Base-by-base conservation (phyloP, 1,140 invertebrate genomes). In the Mylabris phalerata region DNA sequence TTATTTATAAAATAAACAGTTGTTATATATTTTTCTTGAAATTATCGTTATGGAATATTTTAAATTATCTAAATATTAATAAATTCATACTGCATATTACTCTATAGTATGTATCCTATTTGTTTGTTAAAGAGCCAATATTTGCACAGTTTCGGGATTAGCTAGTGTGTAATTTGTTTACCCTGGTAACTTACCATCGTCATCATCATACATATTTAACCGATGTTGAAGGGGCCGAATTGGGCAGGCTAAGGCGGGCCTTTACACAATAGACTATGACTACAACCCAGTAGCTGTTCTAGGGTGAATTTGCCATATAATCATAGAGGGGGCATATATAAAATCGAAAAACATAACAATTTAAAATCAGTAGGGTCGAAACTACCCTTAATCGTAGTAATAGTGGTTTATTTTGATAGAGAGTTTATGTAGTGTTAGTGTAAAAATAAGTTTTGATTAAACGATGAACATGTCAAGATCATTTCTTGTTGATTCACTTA, bases 401-500 rank as follows among this genome's bases (percentile, higher is more conserved):
- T 59, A 19, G 19, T 19, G 50, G 10, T 24, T 5, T 49, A 11
- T 49, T 26, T 25, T 45, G 13, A 13, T 13, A 13, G 0, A 13
- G 1, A 13, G 45, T 44, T 54, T 49, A 47, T 55, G 7, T n/a
- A 19, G 19, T 38, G 45, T 40, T 52, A 19, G 10, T 25, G 32
- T 44, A 39, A 9, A 4, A 41, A 52, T n/a, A 40, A 32, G 32
- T 32, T 32, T 32, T 32, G 32, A 32, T 32, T 32, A 41, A 44
- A 56, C 41, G 26, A 47, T 50, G 48, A 75, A 77, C 54, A 89
- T 88, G 86, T 88, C 86, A 52, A 80, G 85, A 55, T 88, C 85
- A 50, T 89, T 89, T 67, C 71, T 87, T 45, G 85, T 89, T 67
- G 87, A 89, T 66, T 86, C 86, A 10, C 70, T 89, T 32, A 86